Conservation (phyloP, 2,888 invertebrate species). For the Anaspis maculata region DNA sequence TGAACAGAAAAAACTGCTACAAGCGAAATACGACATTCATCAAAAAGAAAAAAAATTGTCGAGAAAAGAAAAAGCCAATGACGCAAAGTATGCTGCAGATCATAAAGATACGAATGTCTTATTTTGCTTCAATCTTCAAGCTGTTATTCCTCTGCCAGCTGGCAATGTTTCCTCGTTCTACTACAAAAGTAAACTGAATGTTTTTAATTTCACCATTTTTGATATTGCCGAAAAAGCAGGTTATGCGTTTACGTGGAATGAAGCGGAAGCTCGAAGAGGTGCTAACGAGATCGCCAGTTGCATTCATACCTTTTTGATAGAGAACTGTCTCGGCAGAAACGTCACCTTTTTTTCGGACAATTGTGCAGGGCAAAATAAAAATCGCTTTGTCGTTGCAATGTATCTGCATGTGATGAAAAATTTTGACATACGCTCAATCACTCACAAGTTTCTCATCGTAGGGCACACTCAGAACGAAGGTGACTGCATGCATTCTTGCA, state of each 20-base stretch:
- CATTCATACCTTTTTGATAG: too few relatives aligned
- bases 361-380: constrained; percentile 2
- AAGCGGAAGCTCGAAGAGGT: too few relatives aligned
- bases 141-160: not conserved
- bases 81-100: not conserved
- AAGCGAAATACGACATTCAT: not conserved
- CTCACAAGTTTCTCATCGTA: not conserved
- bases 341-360: constrained; percentile 1
- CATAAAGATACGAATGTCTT: not conserved
- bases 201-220: too few relatives aligned
- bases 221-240: too few relatives aligned
- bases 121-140: not conserved
- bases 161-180: too few relatives aligned
- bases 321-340: too few relatives aligned
- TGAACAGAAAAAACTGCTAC: not conserved
- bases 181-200: too few relatives aligned
- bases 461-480: constrained; percentile 2
- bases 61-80: not conserved
- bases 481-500: constrained; percentile 1
- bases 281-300: too few relatives aligned
- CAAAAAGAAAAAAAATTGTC: not conserved
- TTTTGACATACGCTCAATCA: not conserved
- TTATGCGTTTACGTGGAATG: too few relatives aligned
- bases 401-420: not conserved
- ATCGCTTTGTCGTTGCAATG: not conserved